Base-by-base conservation (phyloP, 2,797 vertebrate species). In the Pelobates cultripes region DNA sequence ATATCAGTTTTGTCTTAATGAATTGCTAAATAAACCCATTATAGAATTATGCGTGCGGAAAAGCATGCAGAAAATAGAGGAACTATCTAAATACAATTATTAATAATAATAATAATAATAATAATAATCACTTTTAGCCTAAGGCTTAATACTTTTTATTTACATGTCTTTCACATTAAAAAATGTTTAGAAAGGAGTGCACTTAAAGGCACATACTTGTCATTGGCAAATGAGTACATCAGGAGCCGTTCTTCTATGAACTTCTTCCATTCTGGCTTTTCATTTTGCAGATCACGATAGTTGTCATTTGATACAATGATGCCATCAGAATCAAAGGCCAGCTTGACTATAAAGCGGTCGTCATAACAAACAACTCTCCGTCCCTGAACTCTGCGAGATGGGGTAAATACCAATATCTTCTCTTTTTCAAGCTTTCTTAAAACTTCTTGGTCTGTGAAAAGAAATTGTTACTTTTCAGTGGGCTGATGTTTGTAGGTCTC, bases 151-250 rank as follows among this genome's bases (percentile, higher is more conserved):
- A 28, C 28, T 51, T 51, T 51, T 51, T 6, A 10, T 51, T 51
- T 51, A 51, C 47, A 51, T 51, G 28, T 28, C 28, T 51, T 51
- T 51, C 10, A 51, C 10, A 6, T 51, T 51, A 51, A 51, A 6
- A 6, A 57, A 15, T 14, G 9, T 57, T 42, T 5, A 9, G 43
- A 41, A 66, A 66, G 15, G 63, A 66, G 8, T 63, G 4, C n/a
- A 4, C n/a, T 6, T 13, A 41, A 61, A 66, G 79, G 12, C 45
- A 88, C 98, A 69, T 95, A 99, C 98, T 99, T 99, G 94, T 99
- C 98, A 88, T 99, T 99, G 90, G 99, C 98, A 92, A 99, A 99
- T 77, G 98, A 99, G 92, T 99, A 99, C 98, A 99, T 99, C 17
- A 99, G 93, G 82, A 99, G 96, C 41, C 98, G 93, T 87, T 99